Conservation (phyloP, 2,797 vertebrate species). For the Salarias fasciatus region DNA sequence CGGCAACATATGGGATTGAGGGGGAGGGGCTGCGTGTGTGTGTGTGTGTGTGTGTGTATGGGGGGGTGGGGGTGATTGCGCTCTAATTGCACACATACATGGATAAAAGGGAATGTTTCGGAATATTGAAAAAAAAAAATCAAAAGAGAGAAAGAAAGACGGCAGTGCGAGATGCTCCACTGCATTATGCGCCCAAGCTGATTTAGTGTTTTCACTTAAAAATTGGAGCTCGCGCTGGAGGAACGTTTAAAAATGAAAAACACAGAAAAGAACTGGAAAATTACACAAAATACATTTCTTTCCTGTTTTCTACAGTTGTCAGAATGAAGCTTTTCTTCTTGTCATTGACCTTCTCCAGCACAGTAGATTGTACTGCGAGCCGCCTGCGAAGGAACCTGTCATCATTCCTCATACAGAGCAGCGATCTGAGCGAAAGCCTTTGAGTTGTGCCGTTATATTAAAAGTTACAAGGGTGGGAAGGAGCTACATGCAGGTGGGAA, state of each 20-base stretch:
- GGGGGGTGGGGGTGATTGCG: constrained; percentile 62
- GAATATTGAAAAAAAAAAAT: constrained; percentile 54
- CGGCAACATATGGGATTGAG: constrained; percentile 72
- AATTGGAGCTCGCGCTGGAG: constrained; percentile 44
- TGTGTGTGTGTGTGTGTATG: constrained; percentile 42
- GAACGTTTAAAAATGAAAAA: constrained; percentile 30
- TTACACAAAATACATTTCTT: constrained; percentile 26
- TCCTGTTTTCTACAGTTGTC: constrained; percentile 3
- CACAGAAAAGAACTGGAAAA: constrained; percentile 39
- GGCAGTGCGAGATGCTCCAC: constrained; percentile 37
- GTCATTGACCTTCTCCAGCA: constrained; percentile 4
- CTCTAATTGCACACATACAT: constrained; percentile 75
- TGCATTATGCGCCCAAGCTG: constrained; percentile 46
- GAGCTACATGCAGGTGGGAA: constrained; percentile 51
- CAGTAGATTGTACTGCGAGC: constrained; percentile 23
- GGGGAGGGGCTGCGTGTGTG: constrained; percentile 50
- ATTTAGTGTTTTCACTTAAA: constrained; percentile 83
- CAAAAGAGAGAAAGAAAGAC: constrained; percentile 40
- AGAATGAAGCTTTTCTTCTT: constrained; percentile 7
- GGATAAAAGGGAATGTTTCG: constrained; percentile 62
- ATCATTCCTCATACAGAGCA: constrained; percentile 30
- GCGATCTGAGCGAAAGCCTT: constrained; percentile 21
- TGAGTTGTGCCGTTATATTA: constrained; percentile 35
- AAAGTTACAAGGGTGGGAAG: constrained; percentile 46
- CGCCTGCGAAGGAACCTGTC: constrained; percentile 41